These are phyloP conservation scores for Syritta pipiens DNA, from an alignment of 2,888 invertebrate species.

Conservation along the genomic window DNA sequence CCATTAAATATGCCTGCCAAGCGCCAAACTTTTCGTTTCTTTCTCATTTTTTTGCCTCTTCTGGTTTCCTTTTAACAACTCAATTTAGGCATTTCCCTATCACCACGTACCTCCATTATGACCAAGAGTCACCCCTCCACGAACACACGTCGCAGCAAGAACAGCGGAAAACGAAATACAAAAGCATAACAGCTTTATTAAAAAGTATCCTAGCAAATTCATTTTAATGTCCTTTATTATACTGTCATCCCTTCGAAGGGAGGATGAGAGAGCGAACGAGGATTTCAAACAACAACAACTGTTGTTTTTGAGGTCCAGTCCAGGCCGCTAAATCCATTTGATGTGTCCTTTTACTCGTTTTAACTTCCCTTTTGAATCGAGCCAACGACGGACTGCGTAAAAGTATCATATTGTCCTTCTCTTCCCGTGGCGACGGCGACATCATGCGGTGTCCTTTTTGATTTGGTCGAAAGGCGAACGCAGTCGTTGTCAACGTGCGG, in stretches of 20 bases:
- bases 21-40: no score
- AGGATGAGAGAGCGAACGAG: constrained; percentile 7
- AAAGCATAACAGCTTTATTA: constrained; percentile 52
- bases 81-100: no score
- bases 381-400: constrained; percentile 17
- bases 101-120: no score
- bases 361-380: constrained; percentile 14
- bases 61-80: no score
- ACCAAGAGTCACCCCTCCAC: no score
- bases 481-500: constrained; percentile 23
- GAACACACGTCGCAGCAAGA: no score
- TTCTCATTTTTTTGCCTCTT: no score
- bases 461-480: constrained; percentile 38
- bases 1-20: no score
- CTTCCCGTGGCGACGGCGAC: constrained; percentile 4
- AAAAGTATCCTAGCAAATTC: constrained; percentile 55
- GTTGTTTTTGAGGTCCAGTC: constrained; percentile 55
- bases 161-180: not conserved
- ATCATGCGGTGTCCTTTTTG: constrained; percentile 53
- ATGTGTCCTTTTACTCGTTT: constrained; percentile 31
- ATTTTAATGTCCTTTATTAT: constrained; percentile 51
- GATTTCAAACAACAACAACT: constrained; percentile 39
- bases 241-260: constrained; percentile 32
- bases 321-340: constrained; percentile 52
- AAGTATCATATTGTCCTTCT: constrained; percentile 34